Base-by-base conservation (phyloP, 2,797 vertebrate genomes). In the Esox masquinongy region DNA sequence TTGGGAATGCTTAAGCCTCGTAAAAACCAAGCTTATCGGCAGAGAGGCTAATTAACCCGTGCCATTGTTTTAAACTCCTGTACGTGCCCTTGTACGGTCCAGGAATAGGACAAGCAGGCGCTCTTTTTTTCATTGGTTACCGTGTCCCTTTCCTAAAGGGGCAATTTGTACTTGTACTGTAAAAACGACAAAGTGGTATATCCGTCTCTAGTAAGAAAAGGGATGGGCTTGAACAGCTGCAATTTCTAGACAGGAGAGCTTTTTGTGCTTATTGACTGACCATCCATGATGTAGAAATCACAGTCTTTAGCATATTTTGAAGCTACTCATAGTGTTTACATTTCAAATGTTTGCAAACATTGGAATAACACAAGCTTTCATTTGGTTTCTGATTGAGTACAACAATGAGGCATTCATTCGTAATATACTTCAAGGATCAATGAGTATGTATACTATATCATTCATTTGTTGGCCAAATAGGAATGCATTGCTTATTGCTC, bases 21-120 rank as follows among this genome's bases (percentile, higher is more conserved):
- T 86, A 78, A 87, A 56, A 83, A 74, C 66, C 64, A 73, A 85
- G 72, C 12, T 24, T 53, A 47, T 47, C 73, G 64, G 47, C 68
- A 77, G 61, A 61, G 68, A 83, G 78, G 75, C 64, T 53, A 19
- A 53, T 17, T 73, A 72, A 73, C 73, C 51, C 47, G 24, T 34
- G 68, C 69, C 39, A 39, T 74, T 36, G 24, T 74, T 72, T 75
- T 73, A 73, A 26, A 71, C 68, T 63, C 17, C 64, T 70, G 24
- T 56, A 22, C 51, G 19, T 56, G 76, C 73, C 53, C 70, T 66
- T 70, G 3, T 59, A 70, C 70, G 56, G 77, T 74, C 49, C 24
- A 68, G 29, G 77, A 47, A n/a, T 64, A 72, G 36, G 79, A 81
- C 24, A 26, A 68, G 8, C 68, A 74, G 70, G 74, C 16, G 56